phyloP scores from a whole-genome alignment of 1,140 invertebrate species.

The Monomorium pharaonis region DNA sequence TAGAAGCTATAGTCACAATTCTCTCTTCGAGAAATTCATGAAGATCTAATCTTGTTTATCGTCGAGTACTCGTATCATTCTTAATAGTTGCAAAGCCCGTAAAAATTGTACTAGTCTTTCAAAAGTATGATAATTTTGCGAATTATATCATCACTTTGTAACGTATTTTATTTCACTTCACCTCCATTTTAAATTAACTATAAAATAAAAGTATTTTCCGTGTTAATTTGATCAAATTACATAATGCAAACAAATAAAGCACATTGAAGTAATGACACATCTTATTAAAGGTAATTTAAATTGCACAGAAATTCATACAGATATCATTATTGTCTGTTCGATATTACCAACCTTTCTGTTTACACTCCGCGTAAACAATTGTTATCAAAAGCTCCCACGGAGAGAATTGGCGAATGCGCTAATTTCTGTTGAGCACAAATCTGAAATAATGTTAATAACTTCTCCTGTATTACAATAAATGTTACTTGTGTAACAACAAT shows the following conservation, averaged over 20 bases:
- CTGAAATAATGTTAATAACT: background rate
- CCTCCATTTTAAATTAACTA: background rate
- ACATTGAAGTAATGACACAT: slow-evolving; percentile 12
- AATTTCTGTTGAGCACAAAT: background rate
- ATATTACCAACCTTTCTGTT: background rate
- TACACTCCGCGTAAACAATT: background rate
- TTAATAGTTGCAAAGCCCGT: background rate
- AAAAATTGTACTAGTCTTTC: background rate
- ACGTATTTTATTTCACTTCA: background rate
- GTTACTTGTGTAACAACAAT: too few species aligned
- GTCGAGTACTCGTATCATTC: background rate
- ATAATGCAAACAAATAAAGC: slow-evolving; percentile 5
- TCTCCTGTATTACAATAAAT: background rate
- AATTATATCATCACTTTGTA: background rate
- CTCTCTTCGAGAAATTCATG: background rate
- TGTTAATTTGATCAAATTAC: slow-evolving; percentile 52
- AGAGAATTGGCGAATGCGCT: background rate
- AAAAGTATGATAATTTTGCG: background rate
- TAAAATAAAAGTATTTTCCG: background rate
- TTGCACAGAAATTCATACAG: background rate
- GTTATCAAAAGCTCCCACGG: background rate
- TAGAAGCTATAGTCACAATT: background rate
- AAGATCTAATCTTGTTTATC: background rate
- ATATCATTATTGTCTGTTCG: background rate
- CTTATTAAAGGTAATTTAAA: slow-evolving; percentile 11